Base-by-base conservation (phyloP, 2,113 vertebrate genomes). In the Lamprotornis superbus region DNA sequence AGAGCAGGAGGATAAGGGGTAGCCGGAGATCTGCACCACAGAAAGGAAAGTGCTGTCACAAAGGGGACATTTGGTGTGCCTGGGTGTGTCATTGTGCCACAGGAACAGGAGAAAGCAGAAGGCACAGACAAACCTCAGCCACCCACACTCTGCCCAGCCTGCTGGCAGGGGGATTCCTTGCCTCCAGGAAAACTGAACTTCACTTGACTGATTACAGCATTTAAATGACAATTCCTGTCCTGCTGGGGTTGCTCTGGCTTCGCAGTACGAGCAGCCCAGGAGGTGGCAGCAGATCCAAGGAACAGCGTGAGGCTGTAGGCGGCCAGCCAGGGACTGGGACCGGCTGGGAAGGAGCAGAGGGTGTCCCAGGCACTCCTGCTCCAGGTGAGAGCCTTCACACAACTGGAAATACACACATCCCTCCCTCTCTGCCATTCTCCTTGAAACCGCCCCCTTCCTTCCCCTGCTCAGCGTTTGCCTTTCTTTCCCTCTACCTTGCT, bases 21-120 rank as follows among this genome's bases (percentile, higher is more conserved):
- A 98, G 88, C 98, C 98, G 0, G 98, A 98, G 47, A 98, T 97
- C 99, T 99, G 89, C 23, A 73, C 56, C 65, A 82, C 13, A 10
- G 16, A 88, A 71, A 83, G 71, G 77, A 46, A 85, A 90, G 12
- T 11, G n/a, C 25, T 4, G 15, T 97, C 53, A 93, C 53, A 33
- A 55, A 10, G 12, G 6, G 7, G 31, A 12, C 20, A 0, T 15
- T 24, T 8, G 76, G 7, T 35, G 6, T 11, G 28, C 14, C 6
- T 14, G 61, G 1, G 3, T 15, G 28, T 9, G 20, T 64, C 31
- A 10, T 4, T 63, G 55, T 40, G 40, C 42, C 52, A 44, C 39
- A 52, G 53, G 60, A 63, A 44, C 1, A 0, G 24, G 35, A 55
- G 27, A 59, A 53, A 39, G 75, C 30, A 67, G 33, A 56, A 39